Base-by-base conservation (phyloP, 2,113 vertebrate genomes). In the Chaetops frenatus region DNA sequence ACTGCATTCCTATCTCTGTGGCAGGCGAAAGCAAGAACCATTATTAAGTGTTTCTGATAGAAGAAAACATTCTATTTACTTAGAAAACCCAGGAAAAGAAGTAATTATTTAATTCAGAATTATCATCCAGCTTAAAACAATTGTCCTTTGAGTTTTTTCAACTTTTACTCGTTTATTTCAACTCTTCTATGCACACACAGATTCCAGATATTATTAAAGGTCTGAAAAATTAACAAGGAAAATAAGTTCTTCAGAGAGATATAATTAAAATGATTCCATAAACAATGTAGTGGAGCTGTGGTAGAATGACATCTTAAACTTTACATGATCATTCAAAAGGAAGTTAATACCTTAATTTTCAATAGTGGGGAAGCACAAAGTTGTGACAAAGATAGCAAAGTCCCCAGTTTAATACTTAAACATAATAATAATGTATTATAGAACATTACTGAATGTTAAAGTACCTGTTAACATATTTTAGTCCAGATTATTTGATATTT, bases 121-220 rank as follows among this genome's bases (percentile, higher is more conserved):
- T 8, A 40, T 33, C 9, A 50, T 47, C 45, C 16, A 25, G 23
- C 16, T 36, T 29, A 70, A 66, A 94, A 47, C 3, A 62, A 35
- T 40, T 1, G 0, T 8, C 6, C 6, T 8, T 33, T 2, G 0
- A 67, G 9, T 17, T 51, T 86, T 86, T 76, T 60, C 15, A 61
- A 2, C 12, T 40, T 48, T 62, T 70, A 14, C 2, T 74, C 1
- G 42, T 73, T 71, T 83, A 36, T 53, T 88, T 50, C 42, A 80
- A 12, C 15, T 45, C 1, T 62, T 78, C 8, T 71, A 51, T 3
- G 17, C 2, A 23, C 8, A 47, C 10, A 6, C 3, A 62, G 13
- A 73, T 54, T 78, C 7, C 17, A 86, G 19, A 31, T 81, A 65
- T 4, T 21, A 42, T 33, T 69, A 79, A 82, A 73, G 3, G 3